Conservation (phyloP, 2,797 vertebrate species). For the Meda fulgida region DNA sequence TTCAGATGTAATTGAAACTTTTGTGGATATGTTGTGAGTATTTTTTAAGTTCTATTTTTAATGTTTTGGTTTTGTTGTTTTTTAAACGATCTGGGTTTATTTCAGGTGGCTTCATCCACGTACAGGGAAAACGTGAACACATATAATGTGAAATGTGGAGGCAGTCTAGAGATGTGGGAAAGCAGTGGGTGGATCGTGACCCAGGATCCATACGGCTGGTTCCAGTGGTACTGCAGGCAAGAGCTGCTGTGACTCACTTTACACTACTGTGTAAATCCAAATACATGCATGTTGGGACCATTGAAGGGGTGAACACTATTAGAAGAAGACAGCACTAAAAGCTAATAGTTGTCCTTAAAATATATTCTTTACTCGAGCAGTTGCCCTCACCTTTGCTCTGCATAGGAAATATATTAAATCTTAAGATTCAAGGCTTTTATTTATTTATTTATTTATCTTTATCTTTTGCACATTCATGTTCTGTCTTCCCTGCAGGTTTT, state of each 20-base stretch:
- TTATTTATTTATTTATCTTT: not conserved
- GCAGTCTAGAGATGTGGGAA: constrained; percentile 64
- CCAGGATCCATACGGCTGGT: constrained; percentile 63
- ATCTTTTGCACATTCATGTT: not conserved
- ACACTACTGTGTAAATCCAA: not conserved
- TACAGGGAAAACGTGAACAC: constrained; percentile 54
- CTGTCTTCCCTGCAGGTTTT: constrained; percentile 47
- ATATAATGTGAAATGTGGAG: constrained; percentile 61
- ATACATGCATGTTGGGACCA: not conserved
- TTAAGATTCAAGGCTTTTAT: not conserved
- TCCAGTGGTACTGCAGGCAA: constrained; percentile 65
- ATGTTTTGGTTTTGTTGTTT: not conserved
- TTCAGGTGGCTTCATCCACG: constrained; percentile 51
- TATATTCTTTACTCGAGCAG: not conserved
- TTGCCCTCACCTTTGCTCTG: not conserved
- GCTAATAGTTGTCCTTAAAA: not conserved
- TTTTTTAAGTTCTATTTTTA: not conserved
- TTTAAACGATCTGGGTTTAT: not conserved
- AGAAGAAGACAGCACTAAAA: not conserved
- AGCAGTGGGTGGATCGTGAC: constrained; percentile 58
- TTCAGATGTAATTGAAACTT: not conserved
- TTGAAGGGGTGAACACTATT: not conserved
- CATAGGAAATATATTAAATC: not conserved
- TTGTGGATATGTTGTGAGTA: not conserved
- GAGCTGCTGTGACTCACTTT: not conserved